Evolutionary conservation across 2,113 vertebrate species (phyloP), one percentile per base, ranked within the genome.

Genomic region (Pogonocichla stellata): DNA sequence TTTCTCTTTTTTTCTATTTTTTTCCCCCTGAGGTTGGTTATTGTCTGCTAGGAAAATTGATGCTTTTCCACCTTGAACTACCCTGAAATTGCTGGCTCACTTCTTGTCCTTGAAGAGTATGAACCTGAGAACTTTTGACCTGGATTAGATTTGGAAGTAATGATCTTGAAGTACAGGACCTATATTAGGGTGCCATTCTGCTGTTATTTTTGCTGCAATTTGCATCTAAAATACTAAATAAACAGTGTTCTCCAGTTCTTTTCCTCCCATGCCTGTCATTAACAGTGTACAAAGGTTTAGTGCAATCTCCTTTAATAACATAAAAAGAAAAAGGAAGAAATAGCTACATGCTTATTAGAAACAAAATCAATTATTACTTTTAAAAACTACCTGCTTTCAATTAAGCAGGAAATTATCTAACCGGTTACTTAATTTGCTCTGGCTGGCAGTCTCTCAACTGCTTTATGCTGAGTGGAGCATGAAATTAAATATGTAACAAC

Each of bases 401-500:
- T 98, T 98, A 98, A 98, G 96, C 91, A 97, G 98, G 97, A 98
- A 98, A 98, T 98, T 98, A 98, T 98, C 98, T 98, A 98, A 98
- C 97, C 28, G 87, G 97, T 95, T 97, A 97, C 98, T 98, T 98
- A 98, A 98, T 98, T 98, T 98, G 95, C 97, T 98, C 96, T 98
- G 97, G 97, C 98, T 97, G 93, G 81, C 96, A 95, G 97, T 96
- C 96, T 96, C 96, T 96, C 97, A 97, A 98, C 98, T 97, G 96
- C 97, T 98, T 97, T 98, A 98, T 97, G 98, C 98, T 98, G 98
- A 98, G 95, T 98, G 98, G 96, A 98, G 98, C 98, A 98, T 98
- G 98, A 98, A 98, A 98, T 98, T 98, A 98, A 98, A 98, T 98
- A 98, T 98, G 97, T 97, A 98, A 97, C 97, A 97, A 97, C 96